Conservation (phyloP, 2,888 invertebrate species). For the Acanthosepion pharaonis region DNA sequence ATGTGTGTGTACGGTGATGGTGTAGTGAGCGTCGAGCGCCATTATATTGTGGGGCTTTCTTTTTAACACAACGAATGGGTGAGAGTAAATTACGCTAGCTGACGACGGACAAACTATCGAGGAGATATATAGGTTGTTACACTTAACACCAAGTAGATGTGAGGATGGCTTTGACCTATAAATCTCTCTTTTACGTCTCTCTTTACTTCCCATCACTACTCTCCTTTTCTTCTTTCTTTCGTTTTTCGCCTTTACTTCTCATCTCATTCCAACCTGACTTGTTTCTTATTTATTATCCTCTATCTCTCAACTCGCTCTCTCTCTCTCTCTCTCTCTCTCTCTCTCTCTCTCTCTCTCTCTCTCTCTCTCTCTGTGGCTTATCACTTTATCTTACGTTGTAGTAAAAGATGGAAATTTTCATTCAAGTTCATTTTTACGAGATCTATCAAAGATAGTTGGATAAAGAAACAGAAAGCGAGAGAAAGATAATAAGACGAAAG, state of each 20-base stretch:
- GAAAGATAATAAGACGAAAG: no score
- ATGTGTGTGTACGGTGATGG: background rate
- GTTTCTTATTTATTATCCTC: background rate
- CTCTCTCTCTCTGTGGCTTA: background rate
- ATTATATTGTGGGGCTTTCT: constrained; percentile 12
- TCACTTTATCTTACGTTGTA: background rate
- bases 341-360: background rate
- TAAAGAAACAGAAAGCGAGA: background rate
- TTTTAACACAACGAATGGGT: constrained; percentile 6
- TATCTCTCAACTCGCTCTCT: background rate
- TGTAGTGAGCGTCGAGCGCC: background rate
- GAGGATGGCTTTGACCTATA: background rate
- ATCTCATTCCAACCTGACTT: background rate
- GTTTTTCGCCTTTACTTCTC: background rate
- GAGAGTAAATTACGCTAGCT: background rate
- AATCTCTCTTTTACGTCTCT: background rate
- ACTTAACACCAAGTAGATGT: background rate
- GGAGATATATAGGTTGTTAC: background rate
- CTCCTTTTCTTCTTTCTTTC: background rate
- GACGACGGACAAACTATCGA: background rate
- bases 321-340: background rate
- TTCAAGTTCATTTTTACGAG: background rate
- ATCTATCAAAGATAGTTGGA: background rate
- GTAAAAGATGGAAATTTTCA: background rate
- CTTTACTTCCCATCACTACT: background rate